Evolutionary conservation across 2,113 vertebrate species (phyloP).

Genomic region (Sakesphorus luctuosus): DNA sequence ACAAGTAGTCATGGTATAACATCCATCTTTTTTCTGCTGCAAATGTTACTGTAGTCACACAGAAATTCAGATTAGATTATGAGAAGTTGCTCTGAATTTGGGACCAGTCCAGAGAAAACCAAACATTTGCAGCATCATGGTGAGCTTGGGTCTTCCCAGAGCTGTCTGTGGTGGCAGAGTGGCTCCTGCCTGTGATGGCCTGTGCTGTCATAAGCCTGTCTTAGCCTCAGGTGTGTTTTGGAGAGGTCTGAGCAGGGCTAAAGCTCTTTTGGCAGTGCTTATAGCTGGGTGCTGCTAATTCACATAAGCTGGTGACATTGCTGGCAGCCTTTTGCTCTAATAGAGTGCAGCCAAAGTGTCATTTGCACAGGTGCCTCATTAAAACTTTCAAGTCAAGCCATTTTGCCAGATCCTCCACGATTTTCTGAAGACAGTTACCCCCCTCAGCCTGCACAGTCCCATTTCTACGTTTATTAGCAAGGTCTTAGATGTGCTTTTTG

Average conservation of each 20-base stretch:
- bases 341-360: neutral
- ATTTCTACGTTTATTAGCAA: neutral
- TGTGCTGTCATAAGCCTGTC: neutral
- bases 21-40: neutral
- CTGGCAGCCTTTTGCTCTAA: neutral
- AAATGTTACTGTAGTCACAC: too few relatives aligned
- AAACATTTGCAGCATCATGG: accelerated
- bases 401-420: neutral
- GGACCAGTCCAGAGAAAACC: neutral
- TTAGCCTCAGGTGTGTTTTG: neutral
- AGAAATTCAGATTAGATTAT: neutral
- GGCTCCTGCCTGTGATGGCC: neutral
- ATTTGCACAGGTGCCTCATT: neutral
- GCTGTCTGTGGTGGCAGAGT: neutral
- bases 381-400: neutral
- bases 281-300: neutral
- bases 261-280: neutral
- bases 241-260: neutral
- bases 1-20: neutral
- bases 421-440: neutral
- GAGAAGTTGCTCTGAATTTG: neutral
- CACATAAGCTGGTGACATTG: neutral
- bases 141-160: neutral
- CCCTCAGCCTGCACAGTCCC: neutral
- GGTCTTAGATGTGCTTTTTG: neutral